These are phyloP conservation scores for Lagocephalus sceleratus DNA, from an alignment of 2,797 vertebrate species.

Conservation along the genomic window DNA sequence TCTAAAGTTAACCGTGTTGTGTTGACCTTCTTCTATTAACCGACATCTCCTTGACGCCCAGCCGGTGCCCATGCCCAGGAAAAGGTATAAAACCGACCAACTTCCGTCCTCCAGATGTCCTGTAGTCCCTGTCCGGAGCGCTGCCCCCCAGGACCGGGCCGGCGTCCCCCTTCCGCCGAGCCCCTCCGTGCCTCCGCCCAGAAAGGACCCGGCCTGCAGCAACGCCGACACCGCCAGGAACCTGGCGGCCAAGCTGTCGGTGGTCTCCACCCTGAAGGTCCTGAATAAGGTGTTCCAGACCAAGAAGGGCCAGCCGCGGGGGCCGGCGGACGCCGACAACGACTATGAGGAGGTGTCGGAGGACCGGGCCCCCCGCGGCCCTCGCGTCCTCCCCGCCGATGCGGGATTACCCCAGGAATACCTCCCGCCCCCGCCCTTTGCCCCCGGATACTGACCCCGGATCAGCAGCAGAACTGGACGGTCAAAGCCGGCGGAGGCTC, in stretches of 20 bases:
- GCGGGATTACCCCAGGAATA: slow-evolving; percentile 64
- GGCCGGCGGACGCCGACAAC: slow-evolving; percentile 37
- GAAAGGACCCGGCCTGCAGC: not conserved
- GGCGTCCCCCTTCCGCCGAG: slow-evolving; percentile 18
- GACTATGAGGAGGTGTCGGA: slow-evolving; percentile 46
- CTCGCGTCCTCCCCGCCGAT: not conserved
- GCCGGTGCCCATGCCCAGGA: slow-evolving; percentile 45
- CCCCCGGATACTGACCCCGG: slow-evolving; percentile 66
- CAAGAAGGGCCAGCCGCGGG: slow-evolving; percentile 34
- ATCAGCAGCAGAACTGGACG: not conserved
- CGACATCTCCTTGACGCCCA: slow-evolving; percentile 10
- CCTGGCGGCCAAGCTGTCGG: slow-evolving; percentile 33
- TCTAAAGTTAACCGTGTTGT: not conserved
- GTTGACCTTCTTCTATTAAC: not conserved
- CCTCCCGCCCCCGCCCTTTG: slow-evolving; percentile 72
- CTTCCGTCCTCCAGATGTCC: slow-evolving; percentile 27
- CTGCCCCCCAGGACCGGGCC: slow-evolving; percentile 16
- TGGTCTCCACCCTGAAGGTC: slow-evolving; percentile 49
- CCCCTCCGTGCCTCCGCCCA: not conserved
- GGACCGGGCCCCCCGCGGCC: not conserved
- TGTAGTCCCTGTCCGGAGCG: slow-evolving; percentile 37
- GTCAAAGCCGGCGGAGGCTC: no score
- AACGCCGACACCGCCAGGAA: slow-evolving; percentile 23
- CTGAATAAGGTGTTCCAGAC: slow-evolving; percentile 67
- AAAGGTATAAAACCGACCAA: not conserved